A percentile compares a stretch with the other conserved stretches of the same genome.
These are phyloP conservation scores for Actenoides hombroni DNA, from an alignment of 2,113 vertebrate species.

Conservation along the genomic window DNA sequence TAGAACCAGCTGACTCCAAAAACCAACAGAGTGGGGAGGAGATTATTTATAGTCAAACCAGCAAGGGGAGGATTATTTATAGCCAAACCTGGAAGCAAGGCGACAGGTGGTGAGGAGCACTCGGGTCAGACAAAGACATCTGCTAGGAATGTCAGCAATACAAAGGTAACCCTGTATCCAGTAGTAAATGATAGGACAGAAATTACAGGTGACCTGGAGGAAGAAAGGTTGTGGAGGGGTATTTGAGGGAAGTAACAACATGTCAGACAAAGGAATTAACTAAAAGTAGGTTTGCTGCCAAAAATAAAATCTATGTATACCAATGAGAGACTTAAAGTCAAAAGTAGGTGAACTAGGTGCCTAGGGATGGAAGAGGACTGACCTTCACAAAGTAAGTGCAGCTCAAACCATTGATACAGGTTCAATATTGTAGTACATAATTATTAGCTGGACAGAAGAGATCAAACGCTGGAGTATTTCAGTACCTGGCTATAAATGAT, in stretches of 20 bases:
- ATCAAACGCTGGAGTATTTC: not conserved
- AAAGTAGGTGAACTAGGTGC: not conserved
- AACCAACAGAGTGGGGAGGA: not conserved
- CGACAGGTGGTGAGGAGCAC: conserved; percentile 3
- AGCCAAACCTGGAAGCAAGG: conserved; percentile 17
- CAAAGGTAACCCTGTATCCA: conserved; percentile 24
- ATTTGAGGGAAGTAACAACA: not conserved
- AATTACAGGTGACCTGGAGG: conserved; percentile 39
- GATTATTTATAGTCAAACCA: conserved; percentile 54
- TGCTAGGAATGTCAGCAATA: conserved; percentile 27
- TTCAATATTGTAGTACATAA: not conserved
- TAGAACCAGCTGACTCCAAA: conserved; percentile 29
- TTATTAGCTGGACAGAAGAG: not conserved
- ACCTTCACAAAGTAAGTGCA: not conserved
- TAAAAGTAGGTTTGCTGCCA: not conserved
- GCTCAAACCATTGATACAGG: not conserved
- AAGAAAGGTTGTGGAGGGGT: conserved; percentile 10
- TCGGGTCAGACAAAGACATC: conserved; percentile 43
- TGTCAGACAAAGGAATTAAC: conserved; percentile 48
- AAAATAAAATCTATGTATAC: not conserved
- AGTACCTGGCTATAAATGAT: not conserved
- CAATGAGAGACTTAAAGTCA: not conserved
- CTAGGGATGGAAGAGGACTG: not conserved
- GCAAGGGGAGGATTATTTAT: conserved; percentile 42
- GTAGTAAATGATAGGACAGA: conserved; percentile 38